These are phyloP conservation scores for Hippopotamyrus pictus DNA, from an alignment of 2,797 vertebrate species.

Conservation along the genomic window DNA sequence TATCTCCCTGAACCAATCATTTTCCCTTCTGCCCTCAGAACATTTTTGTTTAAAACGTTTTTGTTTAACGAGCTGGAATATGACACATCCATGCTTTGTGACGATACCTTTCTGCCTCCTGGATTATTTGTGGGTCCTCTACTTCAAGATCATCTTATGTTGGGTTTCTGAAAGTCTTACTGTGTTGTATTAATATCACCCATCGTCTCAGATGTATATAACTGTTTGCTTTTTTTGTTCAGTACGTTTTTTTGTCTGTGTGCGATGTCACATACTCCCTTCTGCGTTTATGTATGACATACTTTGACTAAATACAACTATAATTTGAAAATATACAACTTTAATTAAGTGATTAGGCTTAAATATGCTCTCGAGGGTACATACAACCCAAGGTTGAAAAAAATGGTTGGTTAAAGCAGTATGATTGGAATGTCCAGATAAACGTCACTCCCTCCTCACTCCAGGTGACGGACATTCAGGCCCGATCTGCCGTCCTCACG, in stretches of 20 bases:
- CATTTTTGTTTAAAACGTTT: background rate
- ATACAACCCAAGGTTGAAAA: background rate
- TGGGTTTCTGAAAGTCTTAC: background rate
- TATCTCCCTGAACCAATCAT: background rate
- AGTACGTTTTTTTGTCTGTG: background rate
- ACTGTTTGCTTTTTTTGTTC: background rate
- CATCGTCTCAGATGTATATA: background rate
- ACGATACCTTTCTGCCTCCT: background rate
- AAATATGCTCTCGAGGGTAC: background rate
- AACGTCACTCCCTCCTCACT: background rate
- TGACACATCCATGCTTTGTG: background rate
- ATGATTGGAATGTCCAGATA: background rate
- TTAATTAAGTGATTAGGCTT: background rate
- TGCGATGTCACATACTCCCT: background rate
- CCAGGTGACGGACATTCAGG: slow-evolving; percentile 82
- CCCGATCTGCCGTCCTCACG: slow-evolving; percentile 66
- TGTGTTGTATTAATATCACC: background rate
- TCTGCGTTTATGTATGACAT: background rate
- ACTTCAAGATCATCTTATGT: background rate
- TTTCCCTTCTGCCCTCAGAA: background rate
- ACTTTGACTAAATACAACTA: background rate
- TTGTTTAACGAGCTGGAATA: background rate
- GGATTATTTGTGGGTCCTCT: background rate
- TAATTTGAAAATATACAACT: background rate
- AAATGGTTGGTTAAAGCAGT: background rate